These are phyloP conservation scores for Teleogryllus oceanicus DNA, from an alignment of 2,888 invertebrate species.

Conservation along the genomic window DNA sequence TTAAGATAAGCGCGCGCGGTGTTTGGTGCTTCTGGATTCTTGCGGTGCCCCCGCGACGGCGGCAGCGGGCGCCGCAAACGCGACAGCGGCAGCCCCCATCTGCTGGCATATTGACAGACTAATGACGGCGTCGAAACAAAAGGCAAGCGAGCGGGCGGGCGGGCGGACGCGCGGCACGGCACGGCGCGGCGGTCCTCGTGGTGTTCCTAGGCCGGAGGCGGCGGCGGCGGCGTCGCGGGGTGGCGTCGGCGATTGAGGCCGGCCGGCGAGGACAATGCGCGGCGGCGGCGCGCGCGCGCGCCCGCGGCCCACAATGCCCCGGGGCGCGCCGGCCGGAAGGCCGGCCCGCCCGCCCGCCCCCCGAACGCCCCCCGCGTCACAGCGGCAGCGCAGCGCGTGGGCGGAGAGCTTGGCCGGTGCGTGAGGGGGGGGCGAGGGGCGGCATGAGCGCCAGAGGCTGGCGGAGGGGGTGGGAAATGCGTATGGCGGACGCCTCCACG, in stretches of 20 bases:
- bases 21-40: slow-evolving; percentile 18
- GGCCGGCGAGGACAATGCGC: not conserved
- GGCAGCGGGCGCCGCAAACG: too few relatives aligned
- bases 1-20: slow-evolving; percentile 6
- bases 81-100: slow-evolving; percentile 10
- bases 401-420: not conserved
- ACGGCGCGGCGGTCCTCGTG: not conserved
- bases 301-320: slow-evolving; percentile 23
- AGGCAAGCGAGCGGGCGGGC: slow-evolving; percentile 18
- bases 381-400: not conserved
- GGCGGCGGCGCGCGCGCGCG: not conserved
- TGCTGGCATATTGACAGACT: slow-evolving; percentile 33
- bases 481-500: too few relatives aligned
- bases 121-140: slow-evolving; percentile 31
- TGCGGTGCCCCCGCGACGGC: not conserved
- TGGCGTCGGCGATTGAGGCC: slow-evolving; percentile 28
- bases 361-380: not conserved
- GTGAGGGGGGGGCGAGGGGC: not conserved
- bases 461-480: too few relatives aligned
- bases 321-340: slow-evolving; percentile 21
- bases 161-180: not conserved
- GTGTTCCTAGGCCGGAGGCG: not conserved
- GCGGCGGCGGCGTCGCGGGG: not conserved
- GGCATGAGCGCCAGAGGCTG: too few relatives aligned
- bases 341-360: not conserved